phyloP scores from a whole-genome alignment of 2,113 vertebrate genomes.

The Irena cyanogastra region DNA sequence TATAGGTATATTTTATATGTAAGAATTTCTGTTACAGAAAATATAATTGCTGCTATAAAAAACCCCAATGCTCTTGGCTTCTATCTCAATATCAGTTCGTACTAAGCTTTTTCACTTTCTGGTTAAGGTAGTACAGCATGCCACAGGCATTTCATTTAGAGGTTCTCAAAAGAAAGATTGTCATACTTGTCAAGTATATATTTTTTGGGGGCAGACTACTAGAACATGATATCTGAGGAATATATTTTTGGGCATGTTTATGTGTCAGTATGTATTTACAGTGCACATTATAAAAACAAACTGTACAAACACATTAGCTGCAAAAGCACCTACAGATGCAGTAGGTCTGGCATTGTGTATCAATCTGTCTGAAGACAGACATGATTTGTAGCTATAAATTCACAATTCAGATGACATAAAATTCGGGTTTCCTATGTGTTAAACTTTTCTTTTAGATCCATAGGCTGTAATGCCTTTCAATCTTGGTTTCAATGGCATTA shows the following conservation, averaged over 20 bases:
- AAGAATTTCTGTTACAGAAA: not conserved
- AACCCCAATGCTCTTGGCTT: fast-evolving
- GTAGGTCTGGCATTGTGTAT: not conserved
- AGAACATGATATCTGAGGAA: not conserved
- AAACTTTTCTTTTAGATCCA: not conserved
- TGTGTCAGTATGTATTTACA: not conserved
- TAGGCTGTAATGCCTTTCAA: not conserved
- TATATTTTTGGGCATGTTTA: not conserved
- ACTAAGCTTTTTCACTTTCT: not conserved
- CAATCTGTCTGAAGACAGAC: not conserved
- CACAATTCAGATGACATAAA: not conserved
- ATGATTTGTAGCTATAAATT: not conserved
- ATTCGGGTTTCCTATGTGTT: not conserved
- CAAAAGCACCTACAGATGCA: not conserved
- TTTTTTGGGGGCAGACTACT: not conserved
- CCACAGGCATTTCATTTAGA: not conserved
- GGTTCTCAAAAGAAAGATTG: not conserved
- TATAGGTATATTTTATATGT: not conserved
- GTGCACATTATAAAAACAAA: not conserved
- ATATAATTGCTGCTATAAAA: not conserved
- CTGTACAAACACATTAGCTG: not conserved
- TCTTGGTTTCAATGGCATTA: not conserved
- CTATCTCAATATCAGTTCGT: not conserved
- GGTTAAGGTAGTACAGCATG: not conserved
- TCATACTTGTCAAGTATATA: not conserved